Evolutionary conservation across 2,888 invertebrate genomes (phyloP).

Genomic region (Leptopilina drosophilae): DNA sequence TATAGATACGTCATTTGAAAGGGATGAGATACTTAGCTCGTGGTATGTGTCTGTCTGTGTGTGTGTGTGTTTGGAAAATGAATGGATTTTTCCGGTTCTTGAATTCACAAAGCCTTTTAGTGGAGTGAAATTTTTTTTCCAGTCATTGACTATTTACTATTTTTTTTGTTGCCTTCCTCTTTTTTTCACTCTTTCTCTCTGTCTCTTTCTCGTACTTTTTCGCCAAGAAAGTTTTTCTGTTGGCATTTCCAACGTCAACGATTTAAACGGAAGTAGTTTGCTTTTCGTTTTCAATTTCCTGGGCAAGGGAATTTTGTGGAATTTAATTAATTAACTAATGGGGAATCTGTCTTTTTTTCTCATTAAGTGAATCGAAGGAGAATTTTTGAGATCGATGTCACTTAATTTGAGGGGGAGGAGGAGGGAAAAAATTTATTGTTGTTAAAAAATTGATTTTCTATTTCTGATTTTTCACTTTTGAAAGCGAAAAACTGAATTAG

Average conservation of each 20-base stretch:
- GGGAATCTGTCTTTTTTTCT: no score
- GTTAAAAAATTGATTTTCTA: no score
- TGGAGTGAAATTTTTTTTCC: slow-evolving; percentile 6
- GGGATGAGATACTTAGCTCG: slow-evolving; percentile 10
- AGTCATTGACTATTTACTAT: slow-evolving; percentile 9
- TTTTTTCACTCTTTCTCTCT: neutral
- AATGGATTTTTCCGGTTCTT: slow-evolving; percentile 14
- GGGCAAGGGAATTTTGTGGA: no score
- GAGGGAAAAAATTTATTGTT: no score
- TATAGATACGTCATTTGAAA: slow-evolving; percentile 40
- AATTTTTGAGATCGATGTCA: neutral
- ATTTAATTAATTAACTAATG: no score
- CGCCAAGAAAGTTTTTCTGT: neutral
- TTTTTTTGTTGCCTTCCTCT: neutral
- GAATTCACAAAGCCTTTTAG: slow-evolving; percentile 12
- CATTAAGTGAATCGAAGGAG: neutral
- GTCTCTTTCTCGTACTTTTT: no score
- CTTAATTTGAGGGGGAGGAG: neutral
- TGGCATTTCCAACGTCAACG: no score
- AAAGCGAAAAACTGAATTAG: no score
- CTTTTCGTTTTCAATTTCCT: no score
- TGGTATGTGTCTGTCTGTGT: neutral
- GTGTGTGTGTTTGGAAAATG: slow-evolving; percentile 2
- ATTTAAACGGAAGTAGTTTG: no score
- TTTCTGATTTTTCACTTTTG: no score